Conservation (phyloP, 2,888 invertebrate genomes). For the Drepanosiphum platanoidis region DNA sequence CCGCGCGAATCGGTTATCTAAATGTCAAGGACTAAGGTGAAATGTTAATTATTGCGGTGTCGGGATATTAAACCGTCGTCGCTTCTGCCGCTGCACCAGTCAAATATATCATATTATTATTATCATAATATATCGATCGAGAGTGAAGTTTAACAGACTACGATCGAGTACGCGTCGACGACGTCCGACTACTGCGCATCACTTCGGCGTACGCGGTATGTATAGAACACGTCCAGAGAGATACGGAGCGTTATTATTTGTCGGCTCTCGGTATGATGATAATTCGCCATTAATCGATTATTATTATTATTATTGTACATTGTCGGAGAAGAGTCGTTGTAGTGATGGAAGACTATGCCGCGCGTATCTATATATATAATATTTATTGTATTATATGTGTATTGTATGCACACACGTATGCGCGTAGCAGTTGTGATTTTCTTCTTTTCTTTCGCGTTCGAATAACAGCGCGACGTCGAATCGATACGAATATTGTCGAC, state of each 20-base stretch:
- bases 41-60: slow-evolving; percentile 7
- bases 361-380: too few relatives aligned
- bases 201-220: background rate
- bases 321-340: background rate
- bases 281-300: background rate
- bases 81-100: too few relatives aligned
- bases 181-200: background rate
- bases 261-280: background rate
- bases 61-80: background rate
- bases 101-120: too few relatives aligned
- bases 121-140: background rate
- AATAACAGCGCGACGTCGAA: background rate
- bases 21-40: slow-evolving; percentile 28
- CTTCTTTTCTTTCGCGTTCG: background rate
- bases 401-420: too few relatives aligned
- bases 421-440: background rate
- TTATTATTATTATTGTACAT: background rate
- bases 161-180: background rate
- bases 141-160: too few relatives aligned
- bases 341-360: background rate
- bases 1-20: slow-evolving; percentile 7
- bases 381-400: too few relatives aligned
- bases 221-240: background rate
- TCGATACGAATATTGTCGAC: background rate
- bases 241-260: too few relatives aligned